Evolutionary conservation across 1,140 invertebrate genomes (phyloP), one percentile per base, ranked within the genome.

Genomic region (Tribolium madens): DNA sequence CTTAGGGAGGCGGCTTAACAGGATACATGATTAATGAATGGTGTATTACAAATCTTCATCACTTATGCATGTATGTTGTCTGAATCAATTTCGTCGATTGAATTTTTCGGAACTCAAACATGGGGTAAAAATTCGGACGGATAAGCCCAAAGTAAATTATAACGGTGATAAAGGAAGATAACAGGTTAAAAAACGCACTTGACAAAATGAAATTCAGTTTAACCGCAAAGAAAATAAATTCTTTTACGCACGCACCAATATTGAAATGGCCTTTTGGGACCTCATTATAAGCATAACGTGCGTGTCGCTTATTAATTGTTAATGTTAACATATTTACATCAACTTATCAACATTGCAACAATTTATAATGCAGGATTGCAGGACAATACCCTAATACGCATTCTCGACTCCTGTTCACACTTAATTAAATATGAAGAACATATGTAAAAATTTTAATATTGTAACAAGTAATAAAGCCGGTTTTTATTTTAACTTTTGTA

Each of bases 11-110:
- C 42, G 73, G 76, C 77, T 78, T 81, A 82, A 82, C 79, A 73
- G 80, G 82, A 82, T 82, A 84, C 80, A 84, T 82, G 82, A 84
- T 84, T 84, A 84, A 84, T 84, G 83, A 84, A 82, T 78, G 79
- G 76, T 78, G 80, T 80, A 77, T 82, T 83, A 80, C 80, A 78
- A 76, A 68, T 75, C 75, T 79, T 81, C 73, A 75, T 82, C 79
- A 82, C 81, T 83, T 84, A 84, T 84, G 80, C 83, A 84, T 83
- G 81, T 76, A 81, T 76, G 78, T 64, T 81, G 72, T 75, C 69
- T 42, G 77, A 81, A 80, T 83, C 81, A 81, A 82, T 83, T 80
- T 78, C 14, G 68, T 57, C 81, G 78, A 80, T 81, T 77, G 79
- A 77, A 79, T 50, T 33, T 64, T 64, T 33, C 14, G 1, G 57